Conservation (phyloP, 2,888 invertebrate genomes). For the Folsomia manolachei region DNA sequence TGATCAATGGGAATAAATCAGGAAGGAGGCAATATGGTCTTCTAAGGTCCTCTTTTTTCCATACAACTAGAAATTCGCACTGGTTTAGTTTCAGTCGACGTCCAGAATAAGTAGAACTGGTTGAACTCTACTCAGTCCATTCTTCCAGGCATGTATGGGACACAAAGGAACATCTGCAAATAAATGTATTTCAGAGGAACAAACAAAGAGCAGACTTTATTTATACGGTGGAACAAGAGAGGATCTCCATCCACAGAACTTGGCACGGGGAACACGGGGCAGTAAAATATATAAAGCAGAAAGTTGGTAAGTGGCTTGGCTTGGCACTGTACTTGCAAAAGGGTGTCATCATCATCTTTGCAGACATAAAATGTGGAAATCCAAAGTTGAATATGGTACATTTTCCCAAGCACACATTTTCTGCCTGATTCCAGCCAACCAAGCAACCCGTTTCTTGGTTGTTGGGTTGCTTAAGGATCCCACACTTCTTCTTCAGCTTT, state of each 20-base stretch:
- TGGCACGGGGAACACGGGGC: not conserved
- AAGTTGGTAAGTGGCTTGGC: not conserved
- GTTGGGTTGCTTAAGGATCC: too few relatives aligned
- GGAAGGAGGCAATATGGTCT: not conserved
- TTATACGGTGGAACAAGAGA: not conserved
- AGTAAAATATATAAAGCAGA: not conserved
- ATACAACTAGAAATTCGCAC: too few relatives aligned
- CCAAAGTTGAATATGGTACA: not conserved
- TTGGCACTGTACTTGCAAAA: not conserved
- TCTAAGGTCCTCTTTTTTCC: too few relatives aligned
- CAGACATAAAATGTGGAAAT: not conserved
- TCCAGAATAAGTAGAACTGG: not conserved
- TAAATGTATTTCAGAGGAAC: constrained; percentile 8
- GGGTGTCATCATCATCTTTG: constrained; percentile 18
- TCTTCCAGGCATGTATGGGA: not conserved
- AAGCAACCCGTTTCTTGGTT: not conserved
- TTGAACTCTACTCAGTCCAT: not conserved
- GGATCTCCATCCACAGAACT: not conserved
- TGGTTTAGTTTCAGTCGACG: not conserved
- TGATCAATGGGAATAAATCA: not conserved
- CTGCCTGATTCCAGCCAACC: not conserved
- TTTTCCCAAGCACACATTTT: not conserved
- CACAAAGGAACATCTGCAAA: constrained; percentile 9
- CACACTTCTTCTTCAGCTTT: too few relatives aligned
- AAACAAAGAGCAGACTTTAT: not conserved